A percentile compares a stretch with the other conserved stretches of the same genome.
Evolutionary conservation across 2,888 invertebrate genomes (phyloP).

Genomic region (Caenorhabditis virilis): DNA sequence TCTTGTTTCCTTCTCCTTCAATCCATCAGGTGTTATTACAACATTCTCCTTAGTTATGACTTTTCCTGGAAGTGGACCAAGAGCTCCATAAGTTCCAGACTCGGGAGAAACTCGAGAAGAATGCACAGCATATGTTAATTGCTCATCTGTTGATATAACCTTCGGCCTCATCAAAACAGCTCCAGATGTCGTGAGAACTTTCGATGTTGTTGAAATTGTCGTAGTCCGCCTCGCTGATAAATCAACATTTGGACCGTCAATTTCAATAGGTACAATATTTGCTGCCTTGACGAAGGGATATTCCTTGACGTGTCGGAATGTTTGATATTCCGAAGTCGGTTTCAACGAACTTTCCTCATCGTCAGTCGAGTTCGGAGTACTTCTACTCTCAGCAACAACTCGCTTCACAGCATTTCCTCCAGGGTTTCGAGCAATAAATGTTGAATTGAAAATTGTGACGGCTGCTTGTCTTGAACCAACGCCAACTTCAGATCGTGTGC

Average conservation of each 20-base stretch:
- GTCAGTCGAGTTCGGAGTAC: conserved; percentile 46
- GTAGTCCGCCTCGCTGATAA: conserved; percentile 22
- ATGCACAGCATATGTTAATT: conserved; percentile 5
- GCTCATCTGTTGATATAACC: conserved; percentile 42
- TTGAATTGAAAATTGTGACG: conserved; percentile 45
- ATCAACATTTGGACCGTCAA: conserved; percentile 61
- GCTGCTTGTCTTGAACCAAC: conserved; percentile 36
- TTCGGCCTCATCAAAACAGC: conserved; percentile 50
- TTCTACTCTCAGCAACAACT: conserved; percentile 51
- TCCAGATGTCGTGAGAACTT: conserved; percentile 49
- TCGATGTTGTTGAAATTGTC: conserved; percentile 29
- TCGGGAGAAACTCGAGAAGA: conserved; percentile 40
- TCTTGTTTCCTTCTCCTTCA: conserved; percentile 35
- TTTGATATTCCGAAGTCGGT: conserved; percentile 36
- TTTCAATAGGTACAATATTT: conserved; percentile 59
- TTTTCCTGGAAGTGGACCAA: conserved; percentile 61
- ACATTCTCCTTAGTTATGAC: conserved; percentile 61
- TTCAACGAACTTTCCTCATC: conserved; percentile 43
- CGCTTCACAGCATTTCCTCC: conserved; percentile 63
- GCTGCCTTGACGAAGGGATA: conserved; percentile 39
- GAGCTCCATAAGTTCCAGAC: conserved; percentile 52
- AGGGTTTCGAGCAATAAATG: conserved; percentile 62
- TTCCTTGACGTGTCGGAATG: conserved; percentile 43
- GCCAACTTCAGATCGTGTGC: conserved; percentile 39
- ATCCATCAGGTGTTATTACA: conserved; percentile 60